A percentile compares a stretch with the other conserved stretches of the same genome.
Evolutionary conservation across 2,113 vertebrate genomes (phyloP).

Genomic region (Gyps fulvus): DNA sequence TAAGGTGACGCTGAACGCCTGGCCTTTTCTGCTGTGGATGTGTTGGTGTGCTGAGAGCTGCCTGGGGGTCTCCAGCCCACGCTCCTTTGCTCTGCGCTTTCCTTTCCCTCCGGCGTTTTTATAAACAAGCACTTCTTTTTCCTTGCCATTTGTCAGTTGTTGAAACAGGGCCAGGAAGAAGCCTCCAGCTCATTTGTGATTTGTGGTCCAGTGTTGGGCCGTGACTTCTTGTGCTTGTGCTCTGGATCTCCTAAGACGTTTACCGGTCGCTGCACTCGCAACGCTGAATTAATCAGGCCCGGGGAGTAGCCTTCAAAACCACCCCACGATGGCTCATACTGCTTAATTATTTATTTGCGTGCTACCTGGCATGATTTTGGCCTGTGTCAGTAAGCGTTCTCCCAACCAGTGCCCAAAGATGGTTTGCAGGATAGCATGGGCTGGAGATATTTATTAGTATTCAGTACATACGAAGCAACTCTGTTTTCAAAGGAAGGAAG

Average conservation of each 20-base stretch:
- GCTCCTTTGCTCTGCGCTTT: not conserved
- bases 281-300: not conserved
- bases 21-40: not conserved
- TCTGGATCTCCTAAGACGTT: not conserved
- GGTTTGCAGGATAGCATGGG: not conserved
- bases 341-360: not conserved
- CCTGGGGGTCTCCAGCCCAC: not conserved
- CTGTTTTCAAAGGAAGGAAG: not conserved
- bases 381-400: not conserved
- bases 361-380: not conserved
- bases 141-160: not conserved
- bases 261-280: not conserved
- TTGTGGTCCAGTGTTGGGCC: not conserved
- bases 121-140: not conserved
- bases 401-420: not conserved
- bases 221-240: not conserved
- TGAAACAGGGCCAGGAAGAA: not conserved
- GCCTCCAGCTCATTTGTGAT: not conserved
- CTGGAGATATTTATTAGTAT: not conserved
- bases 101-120: not conserved
- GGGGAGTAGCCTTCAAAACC: not conserved
- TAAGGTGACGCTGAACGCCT: not conserved
- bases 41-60: not conserved
- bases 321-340: not conserved
- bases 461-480: fast-evolving